Evolutionary conservation across 2,888 invertebrate species (phyloP), one percentile per base, ranked within the genome.

Genomic region (Hydrotaea diabolus): DNA sequence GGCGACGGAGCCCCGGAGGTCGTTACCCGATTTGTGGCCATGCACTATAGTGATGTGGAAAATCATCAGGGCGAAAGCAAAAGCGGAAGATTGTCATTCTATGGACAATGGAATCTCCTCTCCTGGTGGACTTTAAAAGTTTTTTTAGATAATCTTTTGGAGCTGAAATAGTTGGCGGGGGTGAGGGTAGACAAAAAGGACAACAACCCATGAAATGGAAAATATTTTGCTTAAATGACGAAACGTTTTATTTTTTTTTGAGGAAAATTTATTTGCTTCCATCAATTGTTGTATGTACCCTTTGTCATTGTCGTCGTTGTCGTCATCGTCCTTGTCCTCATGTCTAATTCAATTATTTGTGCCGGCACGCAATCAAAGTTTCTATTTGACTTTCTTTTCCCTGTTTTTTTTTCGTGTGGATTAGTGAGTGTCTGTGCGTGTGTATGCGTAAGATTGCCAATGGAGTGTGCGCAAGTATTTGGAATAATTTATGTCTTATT

Each of bases 21-120:
- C 1, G 23, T 74, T 19, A 66, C 84, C 0, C 26, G 39, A 13
- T 81, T 72, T 72, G 84, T 76, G 13, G 78, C 78, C 72, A 84
- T 84, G 84, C 84, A 84, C 21, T 84, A 84, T 36, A 46, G 59
- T 59, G 64, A 84, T 11, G 78, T 77, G 7, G 13, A 1, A 1
- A 17, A 19, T n/a, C 57, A 74, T n/a, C 64, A 57, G 11, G 8
- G 17, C 17, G 11, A 13, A 2, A 53, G 26, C 55, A 19, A 72
- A 78, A 57, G 39, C 21, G 21, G n/a, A 74, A 57, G 64, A 11
- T 55, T 49, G 49, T 46, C 71, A 19, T 69, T 53, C 43, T 17
- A 43, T 15, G 73, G 71, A 62, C 21, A 15, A 55, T 9, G 75
- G 69, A 36, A 73, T 75, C 43, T 77, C 74, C 36, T 62, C 46